phyloP scores from a whole-genome alignment of 2,797 vertebrate genomes.

The Crenuchus spilurus region DNA sequence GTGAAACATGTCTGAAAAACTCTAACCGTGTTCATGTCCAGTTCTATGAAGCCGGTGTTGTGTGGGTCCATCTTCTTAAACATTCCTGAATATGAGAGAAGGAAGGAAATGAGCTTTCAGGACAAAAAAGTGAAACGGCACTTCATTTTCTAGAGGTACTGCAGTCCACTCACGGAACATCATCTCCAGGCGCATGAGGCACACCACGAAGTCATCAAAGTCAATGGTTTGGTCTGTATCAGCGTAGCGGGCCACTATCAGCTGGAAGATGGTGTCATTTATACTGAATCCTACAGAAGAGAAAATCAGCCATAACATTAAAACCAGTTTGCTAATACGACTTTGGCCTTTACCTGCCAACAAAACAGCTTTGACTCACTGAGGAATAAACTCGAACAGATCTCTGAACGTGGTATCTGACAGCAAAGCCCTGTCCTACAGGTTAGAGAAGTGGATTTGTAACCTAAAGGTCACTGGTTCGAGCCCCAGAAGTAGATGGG shows the following conservation, averaged over 20 bases:
- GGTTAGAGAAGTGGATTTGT: no score
- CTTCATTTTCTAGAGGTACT: no score
- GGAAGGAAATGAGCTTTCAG: neutral
- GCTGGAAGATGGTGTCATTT: conserved; percentile 75
- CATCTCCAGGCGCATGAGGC: conserved; percentile 77
- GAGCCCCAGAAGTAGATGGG: no score
- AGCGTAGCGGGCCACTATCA: conserved; percentile 72
- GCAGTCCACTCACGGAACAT: conserved; percentile 77
- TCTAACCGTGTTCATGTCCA: conserved; percentile 72
- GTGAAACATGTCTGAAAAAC: neutral
- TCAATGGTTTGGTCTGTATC: conserved; percentile 73
- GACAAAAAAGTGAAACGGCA: no score
- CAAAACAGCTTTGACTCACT: no score
- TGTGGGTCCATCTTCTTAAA: conserved; percentile 71
- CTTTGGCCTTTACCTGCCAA: no score
- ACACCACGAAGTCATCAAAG: conserved; percentile 79
- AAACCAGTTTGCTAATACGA: no score
- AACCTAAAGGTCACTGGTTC: no score
- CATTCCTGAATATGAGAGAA: conserved; percentile 61
- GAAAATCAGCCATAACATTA: no score
- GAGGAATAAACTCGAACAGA: no score
- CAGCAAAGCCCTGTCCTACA: no score
- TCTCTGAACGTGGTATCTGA: no score
- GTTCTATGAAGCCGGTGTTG: conserved; percentile 69
- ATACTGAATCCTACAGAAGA: conserved; percentile 71